Evolutionary conservation across 2,113 vertebrate species (phyloP).

Genomic region (Mesocricetus auratus): DNA sequence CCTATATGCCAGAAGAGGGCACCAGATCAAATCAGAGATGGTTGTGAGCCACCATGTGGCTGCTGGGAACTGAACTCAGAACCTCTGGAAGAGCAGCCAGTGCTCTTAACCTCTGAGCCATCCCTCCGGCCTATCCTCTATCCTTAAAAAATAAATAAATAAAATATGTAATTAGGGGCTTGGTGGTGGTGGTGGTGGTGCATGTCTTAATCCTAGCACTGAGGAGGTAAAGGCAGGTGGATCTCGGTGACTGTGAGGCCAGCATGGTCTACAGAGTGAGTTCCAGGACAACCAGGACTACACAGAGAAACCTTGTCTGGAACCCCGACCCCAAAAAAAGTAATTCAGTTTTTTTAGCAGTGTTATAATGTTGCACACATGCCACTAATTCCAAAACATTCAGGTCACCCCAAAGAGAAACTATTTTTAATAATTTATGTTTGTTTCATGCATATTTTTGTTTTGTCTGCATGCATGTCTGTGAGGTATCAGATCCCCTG

Average conservation of each 20-base stretch:
- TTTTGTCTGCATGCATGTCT: not conserved
- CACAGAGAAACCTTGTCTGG: not conserved
- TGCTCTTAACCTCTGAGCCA: no score
- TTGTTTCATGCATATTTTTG: not conserved
- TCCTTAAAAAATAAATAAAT: not conserved
- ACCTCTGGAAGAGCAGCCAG: no score
- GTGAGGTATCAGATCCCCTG: not conserved
- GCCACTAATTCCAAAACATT: conserved; percentile 54
- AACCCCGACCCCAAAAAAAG: not conserved
- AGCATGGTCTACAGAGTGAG: not conserved
- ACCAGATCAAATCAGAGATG: no score
- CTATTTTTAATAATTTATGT: not conserved
- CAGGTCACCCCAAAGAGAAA: conserved; percentile 37
- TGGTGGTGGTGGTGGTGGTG: not conserved
- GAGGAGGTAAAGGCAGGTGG: not conserved
- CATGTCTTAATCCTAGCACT: not conserved
- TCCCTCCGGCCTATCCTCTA: no score
- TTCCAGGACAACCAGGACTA: not conserved
- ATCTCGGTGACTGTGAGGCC: not conserved
- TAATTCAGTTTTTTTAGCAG: not conserved
- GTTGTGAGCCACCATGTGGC: no score
- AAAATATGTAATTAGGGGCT: not conserved
- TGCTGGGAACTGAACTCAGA: no score
- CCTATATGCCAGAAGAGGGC: no score
- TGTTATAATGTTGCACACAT: not conserved